These are phyloP conservation scores for Phenacoccus solenopsis DNA, from an alignment of 1,140 invertebrate genomes.

Conservation along the genomic window DNA sequence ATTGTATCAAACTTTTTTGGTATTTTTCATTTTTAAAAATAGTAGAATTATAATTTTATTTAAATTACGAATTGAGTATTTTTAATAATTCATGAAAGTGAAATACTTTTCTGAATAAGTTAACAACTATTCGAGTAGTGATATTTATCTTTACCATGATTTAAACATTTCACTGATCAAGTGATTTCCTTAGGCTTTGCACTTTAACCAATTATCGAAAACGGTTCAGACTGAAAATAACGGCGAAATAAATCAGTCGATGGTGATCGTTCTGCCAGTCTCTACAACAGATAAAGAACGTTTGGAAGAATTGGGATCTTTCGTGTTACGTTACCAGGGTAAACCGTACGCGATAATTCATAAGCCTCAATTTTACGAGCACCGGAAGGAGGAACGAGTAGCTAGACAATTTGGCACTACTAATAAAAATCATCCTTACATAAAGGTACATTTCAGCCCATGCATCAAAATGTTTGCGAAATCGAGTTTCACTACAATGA, in stretches of 20 bases:
- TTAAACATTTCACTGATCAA: too few species aligned
- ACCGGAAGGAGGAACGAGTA: constrained; percentile 90
- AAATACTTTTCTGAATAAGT: too few species aligned
- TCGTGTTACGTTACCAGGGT: constrained; percentile 55
- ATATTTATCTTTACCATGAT: too few species aligned
- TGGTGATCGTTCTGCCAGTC: constrained; percentile 88
- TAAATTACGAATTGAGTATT: too few species aligned
- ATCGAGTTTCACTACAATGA: too few species aligned
- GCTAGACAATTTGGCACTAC: constrained; percentile 85
- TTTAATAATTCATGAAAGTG: too few species aligned
- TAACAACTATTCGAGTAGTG: too few species aligned
- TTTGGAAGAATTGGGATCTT: constrained; percentile 42
- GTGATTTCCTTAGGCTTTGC: constrained; percentile 59
- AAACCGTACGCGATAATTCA: constrained; percentile 69
- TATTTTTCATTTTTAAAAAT: too few species aligned
- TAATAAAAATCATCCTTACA: constrained; percentile 79
- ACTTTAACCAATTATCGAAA: constrained; percentile 55
- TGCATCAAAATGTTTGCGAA: too few species aligned
- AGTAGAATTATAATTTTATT: too few species aligned
- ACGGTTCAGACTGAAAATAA: constrained; percentile 52
- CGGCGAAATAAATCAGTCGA: constrained; percentile 74
- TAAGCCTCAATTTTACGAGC: constrained; percentile 87
- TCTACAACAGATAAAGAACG: constrained; percentile 59
- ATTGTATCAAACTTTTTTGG: too few species aligned
- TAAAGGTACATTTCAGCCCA: too few species aligned